Percentiles rank a stretch among this genome's conserved stretches.
Evolutionary conservation across 2,797 vertebrate genomes (phyloP).

Genomic region (Varecia variegata): DNA sequence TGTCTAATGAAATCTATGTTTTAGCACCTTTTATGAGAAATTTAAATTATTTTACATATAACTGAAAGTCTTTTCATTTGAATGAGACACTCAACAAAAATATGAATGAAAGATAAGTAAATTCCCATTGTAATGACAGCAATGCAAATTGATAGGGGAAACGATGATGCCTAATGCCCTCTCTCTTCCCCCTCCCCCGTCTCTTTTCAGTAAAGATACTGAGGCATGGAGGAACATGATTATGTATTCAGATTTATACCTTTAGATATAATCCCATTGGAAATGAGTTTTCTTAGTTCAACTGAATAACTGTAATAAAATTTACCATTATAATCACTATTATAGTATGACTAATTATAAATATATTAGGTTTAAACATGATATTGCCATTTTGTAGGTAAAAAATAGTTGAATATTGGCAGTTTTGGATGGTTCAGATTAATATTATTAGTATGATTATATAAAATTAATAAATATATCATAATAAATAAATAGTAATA

Average conservation of each 20-base stretch:
- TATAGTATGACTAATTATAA: background rate
- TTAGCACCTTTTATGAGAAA: conserved; percentile 30
- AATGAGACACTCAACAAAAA: background rate
- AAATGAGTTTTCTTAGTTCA: background rate
- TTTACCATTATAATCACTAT: background rate
- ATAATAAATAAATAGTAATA: background rate
- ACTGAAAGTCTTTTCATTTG: background rate
- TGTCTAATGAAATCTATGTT: background rate
- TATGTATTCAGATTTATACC: background rate
- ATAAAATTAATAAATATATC: background rate
- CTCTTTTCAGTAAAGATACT: background rate
- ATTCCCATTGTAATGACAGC: background rate
- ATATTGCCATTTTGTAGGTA: background rate
- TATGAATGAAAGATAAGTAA: background rate
- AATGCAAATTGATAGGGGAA: background rate
- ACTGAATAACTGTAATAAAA: background rate
- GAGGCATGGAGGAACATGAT: background rate
- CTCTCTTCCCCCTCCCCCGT: background rate
- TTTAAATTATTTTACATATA: background rate
- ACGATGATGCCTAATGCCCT: background rate
- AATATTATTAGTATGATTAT: background rate
- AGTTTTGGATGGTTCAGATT: background rate
- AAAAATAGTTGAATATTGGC: background rate
- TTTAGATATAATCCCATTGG: background rate
- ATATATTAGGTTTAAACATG: background rate